Evolutionary conservation across 2,888 invertebrate species (phyloP), one percentile per base, ranked within the genome.

Genomic region (Eupelmus urozonus): DNA sequence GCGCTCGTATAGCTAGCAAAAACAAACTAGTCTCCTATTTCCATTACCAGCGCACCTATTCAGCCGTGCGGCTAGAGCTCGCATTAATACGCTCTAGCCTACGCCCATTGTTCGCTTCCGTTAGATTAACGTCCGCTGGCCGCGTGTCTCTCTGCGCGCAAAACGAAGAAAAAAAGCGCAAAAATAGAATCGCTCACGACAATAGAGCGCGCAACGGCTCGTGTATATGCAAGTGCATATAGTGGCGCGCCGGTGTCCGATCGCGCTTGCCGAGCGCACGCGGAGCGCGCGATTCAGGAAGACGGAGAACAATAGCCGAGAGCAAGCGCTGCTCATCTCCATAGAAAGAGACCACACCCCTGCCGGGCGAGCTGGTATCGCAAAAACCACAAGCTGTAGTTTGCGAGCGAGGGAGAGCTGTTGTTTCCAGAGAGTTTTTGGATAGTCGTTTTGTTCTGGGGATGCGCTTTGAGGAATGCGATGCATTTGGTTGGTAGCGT

Each of bases 301-400:
- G 29, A n/a, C 5, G 29, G 18, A 60, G 59, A 79, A 79, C 79
- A 79, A 79, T 79, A 73, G 76, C 57, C 13, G 59, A 20, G 20
- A 4, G 18, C 53, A 20, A 3, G 18, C 40, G 42, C 18, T 9
- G 75, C 60, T 72, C 80, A 85, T 85, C 84, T 85, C 83, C 85
- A 85, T 85, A 85, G 85, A 85, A 85, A 85, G 82, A 80, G 25
- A 23, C 69, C 76, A 69, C 76, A 76, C 69, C 76, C 69, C 42
- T 29, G 75, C 27, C n/a, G n/a, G 1, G 70, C 3, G 34, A 34
- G 42, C 16, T 25, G 20, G n/a, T 29, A 55, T 40, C 34, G 67
- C 40, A 18, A 67, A 34, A 59, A 69, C 55, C 70, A n/a, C 27
- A 11, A 20, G 55, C 23, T 45, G 16, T 7, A 45, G 13, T 45